Conservation (phyloP, 2,113 vertebrate genomes). For the Anser brachyrhynchus region DNA sequence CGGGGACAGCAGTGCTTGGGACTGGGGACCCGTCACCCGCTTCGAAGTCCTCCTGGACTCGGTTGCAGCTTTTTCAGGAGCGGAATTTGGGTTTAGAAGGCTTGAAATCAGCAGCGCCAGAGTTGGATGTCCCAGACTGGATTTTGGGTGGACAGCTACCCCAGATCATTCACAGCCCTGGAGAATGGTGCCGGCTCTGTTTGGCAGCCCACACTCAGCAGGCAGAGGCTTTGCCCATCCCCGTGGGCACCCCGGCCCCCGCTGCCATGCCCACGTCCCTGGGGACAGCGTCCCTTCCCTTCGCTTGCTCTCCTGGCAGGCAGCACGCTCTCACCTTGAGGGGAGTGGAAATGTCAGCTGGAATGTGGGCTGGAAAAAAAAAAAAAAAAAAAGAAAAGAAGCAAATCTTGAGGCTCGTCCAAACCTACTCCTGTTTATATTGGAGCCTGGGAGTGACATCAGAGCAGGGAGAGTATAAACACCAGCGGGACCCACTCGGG, state of each 20-base stretch:
- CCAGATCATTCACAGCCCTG: neutral
- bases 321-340: conserved; percentile 56
- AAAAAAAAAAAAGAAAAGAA: neutral
- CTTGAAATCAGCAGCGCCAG: neutral
- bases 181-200: neutral
- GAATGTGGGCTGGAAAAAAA: conserved; percentile 59
- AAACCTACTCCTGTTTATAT: conserved; percentile 76
- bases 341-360: conserved; percentile 69
- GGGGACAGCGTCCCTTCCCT: neutral
- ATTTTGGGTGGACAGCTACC: neutral
- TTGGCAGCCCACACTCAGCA: neutral
- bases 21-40: neutral
- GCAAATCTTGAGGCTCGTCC: conserved; percentile 68
- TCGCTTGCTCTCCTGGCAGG: neutral
- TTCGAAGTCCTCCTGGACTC: neutral
- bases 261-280: neutral
- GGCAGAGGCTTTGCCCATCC: neutral
- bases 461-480: conserved; percentile 75
- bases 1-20: neutral
- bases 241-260: too few species aligned
- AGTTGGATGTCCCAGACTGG: neutral
- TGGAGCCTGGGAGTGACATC: conserved; percentile 77
- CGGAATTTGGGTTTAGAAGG: neutral
- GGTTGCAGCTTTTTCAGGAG: neutral
- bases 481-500: conserved; percentile 54